Conservation (phyloP, 2,888 invertebrate genomes). For the Zootermopsis nevadensis region DNA sequence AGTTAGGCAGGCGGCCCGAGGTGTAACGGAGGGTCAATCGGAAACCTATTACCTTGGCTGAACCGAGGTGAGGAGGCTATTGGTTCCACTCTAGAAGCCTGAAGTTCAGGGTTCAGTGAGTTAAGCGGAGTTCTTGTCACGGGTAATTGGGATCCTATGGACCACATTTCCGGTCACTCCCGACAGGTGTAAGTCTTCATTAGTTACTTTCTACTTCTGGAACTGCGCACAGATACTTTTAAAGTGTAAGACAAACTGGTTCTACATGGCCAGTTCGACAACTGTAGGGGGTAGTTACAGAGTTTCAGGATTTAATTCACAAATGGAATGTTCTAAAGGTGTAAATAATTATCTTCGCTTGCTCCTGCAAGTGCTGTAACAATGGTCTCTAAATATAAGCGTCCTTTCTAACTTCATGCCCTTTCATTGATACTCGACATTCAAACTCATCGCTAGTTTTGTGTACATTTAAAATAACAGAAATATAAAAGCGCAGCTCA, state of each 20-base stretch:
- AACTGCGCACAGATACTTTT: not conserved
- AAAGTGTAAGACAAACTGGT: not conserved
- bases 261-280: no score
- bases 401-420: no score
- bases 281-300: no score
- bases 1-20: not conserved
- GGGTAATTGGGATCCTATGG: slow-evolving; percentile 21
- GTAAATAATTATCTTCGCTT: no score
- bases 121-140: not conserved
- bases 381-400: no score
- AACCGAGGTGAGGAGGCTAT: slow-evolving; percentile 8
- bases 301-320: no score
- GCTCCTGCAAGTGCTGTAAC: no score
- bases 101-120: not conserved
- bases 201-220: not conserved
- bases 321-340: no score
- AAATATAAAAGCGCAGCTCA: no score
- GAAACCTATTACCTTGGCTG: slow-evolving; percentile 14
- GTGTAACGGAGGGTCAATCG: not conserved
- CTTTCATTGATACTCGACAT: no score
- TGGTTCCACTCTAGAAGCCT: not conserved
- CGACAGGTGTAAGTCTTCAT: slow-evolving; percentile 18
- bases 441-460: no score
- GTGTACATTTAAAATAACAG: no score
- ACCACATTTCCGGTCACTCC: slow-evolving; percentile 13